Base-by-base conservation (phyloP, 2,113 vertebrate species). In the Nannobrachium achirus region DNA sequence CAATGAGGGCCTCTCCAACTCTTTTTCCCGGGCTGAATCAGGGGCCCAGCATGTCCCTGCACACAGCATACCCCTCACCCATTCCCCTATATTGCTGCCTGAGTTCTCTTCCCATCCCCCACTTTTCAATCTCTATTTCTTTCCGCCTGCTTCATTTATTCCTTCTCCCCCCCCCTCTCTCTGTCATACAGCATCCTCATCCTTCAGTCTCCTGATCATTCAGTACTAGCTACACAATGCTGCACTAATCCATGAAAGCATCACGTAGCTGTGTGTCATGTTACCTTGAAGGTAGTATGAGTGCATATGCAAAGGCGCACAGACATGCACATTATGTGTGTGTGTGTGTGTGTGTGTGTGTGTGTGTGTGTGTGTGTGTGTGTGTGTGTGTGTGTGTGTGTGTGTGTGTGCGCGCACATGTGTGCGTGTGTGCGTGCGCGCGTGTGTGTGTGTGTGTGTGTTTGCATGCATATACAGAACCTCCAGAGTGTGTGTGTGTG, bases 71-170 rank as follows among this genome's bases (percentile, higher is more conserved):
- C 14, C 14, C 44, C 44, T 46, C 44, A 11, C 44, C 44, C 41
- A 40, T 65, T 15, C 25, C 42, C 38, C 8, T 14, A 39, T 25
- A 10, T 25, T 39, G 20, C n/a, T 58, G 16, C 8, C 8, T 6
- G 44, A 46, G 44, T 8, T 13, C 45, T 70, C 57, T 71, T 52
- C 71, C 66, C 40, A 1, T 41, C 61, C 40, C 20, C 39, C 25
- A 39, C 61, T 4, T 10, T 38, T 52, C 57, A 46, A 75, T 80
- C 73, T 16, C 38, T 72, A 71, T 65, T 78, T 79, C 70, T 82
- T 81, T 75, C 75, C 58, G n/a, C 18, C 78, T 67, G 63, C 84
- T 53, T 73, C 65, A 3, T 70, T 66, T 69, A 44, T 38, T 48
- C 50, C 41, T 10, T 38, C 33, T 62, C 62, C 63, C 42, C 14